phyloP scores from a whole-genome alignment of 2,888 invertebrate species.

The Pterobdella sp. region DNA sequence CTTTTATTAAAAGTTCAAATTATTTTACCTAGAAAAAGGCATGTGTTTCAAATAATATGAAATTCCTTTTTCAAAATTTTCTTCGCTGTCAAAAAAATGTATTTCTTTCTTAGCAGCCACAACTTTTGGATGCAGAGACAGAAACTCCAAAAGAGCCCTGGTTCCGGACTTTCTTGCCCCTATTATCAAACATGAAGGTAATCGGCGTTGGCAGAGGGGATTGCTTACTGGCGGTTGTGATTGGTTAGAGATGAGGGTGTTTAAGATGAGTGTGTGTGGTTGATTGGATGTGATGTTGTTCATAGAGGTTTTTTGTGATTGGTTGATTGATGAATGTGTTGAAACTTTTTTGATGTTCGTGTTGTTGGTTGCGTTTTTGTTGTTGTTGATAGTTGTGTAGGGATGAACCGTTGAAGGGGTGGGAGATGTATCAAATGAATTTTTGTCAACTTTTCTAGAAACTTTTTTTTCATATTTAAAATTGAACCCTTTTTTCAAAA shows the following conservation, averaged over 20 bases:
- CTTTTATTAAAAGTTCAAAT: background rate
- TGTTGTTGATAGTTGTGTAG: background rate
- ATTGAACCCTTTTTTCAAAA: too few relatives aligned
- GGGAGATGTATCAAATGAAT: background rate
- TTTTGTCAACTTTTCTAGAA: too few relatives aligned
- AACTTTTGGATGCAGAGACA: constrained; percentile 55
- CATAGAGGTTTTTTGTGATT: background rate
- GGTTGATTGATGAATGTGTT: background rate
- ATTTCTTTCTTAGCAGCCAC: constrained; percentile 81
- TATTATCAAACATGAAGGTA: constrained; percentile 51
- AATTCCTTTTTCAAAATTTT: constrained; percentile 76
- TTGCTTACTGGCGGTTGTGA: too few relatives aligned
- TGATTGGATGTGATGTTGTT: background rate
- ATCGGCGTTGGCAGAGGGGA: constrained; percentile 39
- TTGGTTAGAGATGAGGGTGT: background rate
- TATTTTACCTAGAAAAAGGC: constrained; percentile 64
- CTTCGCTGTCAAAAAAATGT: constrained; percentile 71
- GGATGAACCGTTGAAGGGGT: background rate
- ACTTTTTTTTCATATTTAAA: too few relatives aligned
- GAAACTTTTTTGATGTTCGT: background rate
- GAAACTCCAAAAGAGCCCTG: constrained; percentile 49
- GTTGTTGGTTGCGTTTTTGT: background rate
- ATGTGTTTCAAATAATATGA: constrained; percentile 84
- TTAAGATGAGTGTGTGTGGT: background rate
- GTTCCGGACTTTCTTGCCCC: constrained; percentile 52